Percentiles rank a stretch among this genome's conserved stretches.
Conservation (phyloP, 2,888 invertebrate species). For the Drosophila percnosoma region DNA sequence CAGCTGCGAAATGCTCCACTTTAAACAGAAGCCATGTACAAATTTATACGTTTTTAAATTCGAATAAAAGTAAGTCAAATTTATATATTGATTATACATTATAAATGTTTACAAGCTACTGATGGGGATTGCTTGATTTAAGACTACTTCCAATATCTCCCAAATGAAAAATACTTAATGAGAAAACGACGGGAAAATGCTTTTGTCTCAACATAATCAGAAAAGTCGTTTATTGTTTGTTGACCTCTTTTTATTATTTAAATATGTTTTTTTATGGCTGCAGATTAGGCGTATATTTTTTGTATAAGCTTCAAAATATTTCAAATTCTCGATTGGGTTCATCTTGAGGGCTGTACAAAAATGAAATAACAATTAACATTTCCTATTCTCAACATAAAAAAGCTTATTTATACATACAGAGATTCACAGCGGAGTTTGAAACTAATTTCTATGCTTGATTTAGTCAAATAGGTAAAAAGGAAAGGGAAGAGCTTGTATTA, state of each 20-base stretch:
- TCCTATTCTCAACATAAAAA: background rate
- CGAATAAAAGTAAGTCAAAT: background rate
- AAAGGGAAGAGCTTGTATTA: background rate
- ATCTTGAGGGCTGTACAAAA: background rate
- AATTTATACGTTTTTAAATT: background rate
- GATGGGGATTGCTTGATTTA: background rate
- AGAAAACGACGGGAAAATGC: background rate
- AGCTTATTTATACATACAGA: background rate
- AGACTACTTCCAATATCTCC: background rate
- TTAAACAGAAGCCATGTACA: slow-evolving; percentile 3
- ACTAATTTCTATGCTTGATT: background rate
- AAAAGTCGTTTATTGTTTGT: background rate
- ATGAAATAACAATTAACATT: background rate
- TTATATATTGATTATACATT: background rate
- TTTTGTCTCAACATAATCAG: background rate
- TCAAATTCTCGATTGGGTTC: background rate
- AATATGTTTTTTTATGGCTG: background rate
- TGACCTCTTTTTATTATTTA: background rate
- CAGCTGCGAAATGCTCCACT: slow-evolving; percentile 26
- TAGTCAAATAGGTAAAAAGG: background rate
- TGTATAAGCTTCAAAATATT: background rate
- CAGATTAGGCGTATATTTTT: background rate
- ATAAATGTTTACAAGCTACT: background rate
- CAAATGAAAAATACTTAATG: background rate
- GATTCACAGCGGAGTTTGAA: background rate